Conservation (phyloP, 2,888 invertebrate species). For the Lordiphosa andalusiaca region DNA sequence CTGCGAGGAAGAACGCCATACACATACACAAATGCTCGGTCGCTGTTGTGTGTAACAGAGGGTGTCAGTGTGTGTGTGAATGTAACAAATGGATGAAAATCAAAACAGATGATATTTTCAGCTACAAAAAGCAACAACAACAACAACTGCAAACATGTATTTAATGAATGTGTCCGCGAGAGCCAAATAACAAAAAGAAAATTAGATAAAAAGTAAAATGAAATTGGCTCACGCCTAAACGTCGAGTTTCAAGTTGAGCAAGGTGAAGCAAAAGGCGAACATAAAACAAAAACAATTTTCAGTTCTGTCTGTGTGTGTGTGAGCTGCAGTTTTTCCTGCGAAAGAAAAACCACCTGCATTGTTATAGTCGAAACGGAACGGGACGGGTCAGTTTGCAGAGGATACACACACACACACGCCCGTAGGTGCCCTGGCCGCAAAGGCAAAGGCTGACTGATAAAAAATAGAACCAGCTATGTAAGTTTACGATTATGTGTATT, state of each 20-base stretch:
- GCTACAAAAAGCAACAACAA: constrained; percentile 42
- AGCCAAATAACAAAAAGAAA: constrained; percentile 48
- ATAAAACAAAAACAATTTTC: constrained; percentile 53
- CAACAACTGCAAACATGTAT: constrained; percentile 34
- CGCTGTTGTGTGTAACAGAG: constrained; percentile 34
- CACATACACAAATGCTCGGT: constrained; percentile 13
- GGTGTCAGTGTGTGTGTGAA: constrained; percentile 41
- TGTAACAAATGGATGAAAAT: constrained; percentile 55
- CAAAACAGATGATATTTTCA: constrained; percentile 60
- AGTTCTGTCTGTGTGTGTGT: constrained; percentile 54
- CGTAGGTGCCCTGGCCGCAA: not conserved
- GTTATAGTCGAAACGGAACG: constrained; percentile 37
- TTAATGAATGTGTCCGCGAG: constrained; percentile 62
- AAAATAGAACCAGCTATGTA: constrained; percentile 50
- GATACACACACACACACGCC: constrained; percentile 37
- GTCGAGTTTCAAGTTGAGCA: constrained; percentile 61
- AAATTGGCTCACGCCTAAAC: constrained; percentile 71
- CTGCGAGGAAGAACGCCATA: constrained; percentile 15
- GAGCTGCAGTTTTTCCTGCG: constrained; percentile 32
- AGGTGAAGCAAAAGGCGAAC: constrained; percentile 57
- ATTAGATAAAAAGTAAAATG: constrained; percentile 59
- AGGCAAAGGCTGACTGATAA: constrained; percentile 47
- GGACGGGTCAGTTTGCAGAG: constrained; percentile 43
- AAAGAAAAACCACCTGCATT: constrained; percentile 55
- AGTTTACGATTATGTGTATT: constrained; percentile 64